phyloP scores from a whole-genome alignment of 2,797 vertebrate species.

The Orientallactaga sibirica region DNA sequence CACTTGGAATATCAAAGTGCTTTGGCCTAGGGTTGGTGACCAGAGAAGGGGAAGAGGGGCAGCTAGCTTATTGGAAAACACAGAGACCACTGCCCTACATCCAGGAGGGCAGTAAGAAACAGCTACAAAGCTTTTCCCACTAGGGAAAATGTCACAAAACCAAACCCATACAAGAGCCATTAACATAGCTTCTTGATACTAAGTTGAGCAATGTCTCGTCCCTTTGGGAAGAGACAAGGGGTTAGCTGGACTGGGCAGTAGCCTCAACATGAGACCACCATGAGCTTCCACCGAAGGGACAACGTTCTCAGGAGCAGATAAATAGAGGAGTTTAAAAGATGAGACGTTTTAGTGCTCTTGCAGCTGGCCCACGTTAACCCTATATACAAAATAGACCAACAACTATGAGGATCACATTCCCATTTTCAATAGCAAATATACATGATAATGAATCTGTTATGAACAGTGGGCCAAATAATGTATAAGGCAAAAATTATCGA shows the following conservation, averaged over 20 bases:
- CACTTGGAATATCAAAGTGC: constrained; percentile 70
- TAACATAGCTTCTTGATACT: constrained; percentile 74
- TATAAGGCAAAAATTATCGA: constrained; percentile 90
- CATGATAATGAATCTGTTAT: constrained; percentile 89
- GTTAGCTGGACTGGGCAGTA: constrained; percentile 67
- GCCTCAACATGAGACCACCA: constrained; percentile 79
- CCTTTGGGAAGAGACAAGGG: constrained; percentile 58
- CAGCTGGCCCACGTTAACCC: constrained; percentile 86
- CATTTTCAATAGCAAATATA: constrained; percentile 87
- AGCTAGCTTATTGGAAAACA: constrained; percentile 74
- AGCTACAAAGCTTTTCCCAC: constrained; percentile 45
- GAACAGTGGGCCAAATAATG: constrained; percentile 83
- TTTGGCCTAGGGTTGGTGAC: constrained; percentile 74
- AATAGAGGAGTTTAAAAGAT: constrained; percentile 77
- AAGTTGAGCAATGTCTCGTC: constrained; percentile 65
- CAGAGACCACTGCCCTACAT: constrained; percentile 56
- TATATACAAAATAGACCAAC: constrained; percentile 93
- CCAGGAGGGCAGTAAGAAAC: constrained; percentile 71
- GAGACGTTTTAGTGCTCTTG: constrained; percentile 78
- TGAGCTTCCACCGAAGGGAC: constrained; percentile 67
- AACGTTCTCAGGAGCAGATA: constrained; percentile 73
- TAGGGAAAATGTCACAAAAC: constrained; percentile 73
- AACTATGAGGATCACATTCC: constrained; percentile 88
- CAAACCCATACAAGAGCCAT: constrained; percentile 71
- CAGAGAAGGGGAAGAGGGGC: background rate